Evolutionary conservation across 2,113 vertebrate genomes (phyloP).

Genomic region (Neolamprologus cancellatus): DNA sequence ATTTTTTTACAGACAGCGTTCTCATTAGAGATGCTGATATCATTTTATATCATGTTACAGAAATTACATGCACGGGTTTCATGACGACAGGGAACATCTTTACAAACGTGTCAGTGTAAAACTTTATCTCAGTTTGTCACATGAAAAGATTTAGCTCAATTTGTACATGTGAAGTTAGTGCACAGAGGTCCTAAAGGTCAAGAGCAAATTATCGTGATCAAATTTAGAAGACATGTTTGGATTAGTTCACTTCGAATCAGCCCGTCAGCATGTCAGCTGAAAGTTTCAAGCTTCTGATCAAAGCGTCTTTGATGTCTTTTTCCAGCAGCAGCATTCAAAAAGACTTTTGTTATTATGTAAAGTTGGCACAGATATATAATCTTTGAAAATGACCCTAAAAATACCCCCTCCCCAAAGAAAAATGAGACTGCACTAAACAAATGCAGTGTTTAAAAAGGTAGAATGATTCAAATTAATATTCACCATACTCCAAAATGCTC

Average conservation of each 20-base stretch:
- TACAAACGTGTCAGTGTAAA: neutral
- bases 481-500: neutral
- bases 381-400: neutral
- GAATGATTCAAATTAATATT: neutral
- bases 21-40: neutral
- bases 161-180: neutral
- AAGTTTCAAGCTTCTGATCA: neutral
- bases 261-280: neutral
- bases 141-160: neutral
- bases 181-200: neutral
- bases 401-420: neutral
- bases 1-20: neutral
- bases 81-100: neutral
- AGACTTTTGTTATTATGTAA: neutral
- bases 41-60: neutral
- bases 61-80: neutral
- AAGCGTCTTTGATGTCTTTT: neutral
- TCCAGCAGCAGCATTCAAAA: neutral
- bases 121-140: neutral
- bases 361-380: neutral
- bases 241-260: neutral
- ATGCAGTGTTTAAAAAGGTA: neutral
- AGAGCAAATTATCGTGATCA: neutral
- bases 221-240: neutral
- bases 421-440: neutral